Percentiles rank a stretch among this genome's conserved stretches.
Conservation (phyloP, 2,888 invertebrate species). For the Phoronis australis region DNA sequence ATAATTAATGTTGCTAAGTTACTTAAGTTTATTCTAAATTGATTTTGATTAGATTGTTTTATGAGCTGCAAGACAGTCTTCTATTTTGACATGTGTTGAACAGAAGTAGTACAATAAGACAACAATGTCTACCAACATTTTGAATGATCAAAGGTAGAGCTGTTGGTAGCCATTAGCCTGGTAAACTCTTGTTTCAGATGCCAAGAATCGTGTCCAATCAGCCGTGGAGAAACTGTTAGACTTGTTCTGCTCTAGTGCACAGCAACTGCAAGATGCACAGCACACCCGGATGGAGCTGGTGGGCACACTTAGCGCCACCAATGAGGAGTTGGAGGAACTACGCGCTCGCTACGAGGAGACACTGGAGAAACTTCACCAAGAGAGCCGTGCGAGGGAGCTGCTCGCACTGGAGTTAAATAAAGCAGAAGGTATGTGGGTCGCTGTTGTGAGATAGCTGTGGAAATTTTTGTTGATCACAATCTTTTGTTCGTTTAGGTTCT, state of each 20-base stretch:
- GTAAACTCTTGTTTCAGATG: too few species aligned
- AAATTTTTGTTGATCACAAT: neutral
- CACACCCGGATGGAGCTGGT: slow-evolving; percentile 33
- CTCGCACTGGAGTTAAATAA: slow-evolving; percentile 48
- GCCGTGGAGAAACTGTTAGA: slow-evolving; percentile 41
- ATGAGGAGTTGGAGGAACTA: slow-evolving; percentile 24
- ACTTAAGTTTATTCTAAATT: too few species aligned
- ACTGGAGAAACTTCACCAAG: slow-evolving; percentile 30
- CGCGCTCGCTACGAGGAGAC: slow-evolving; percentile 29
- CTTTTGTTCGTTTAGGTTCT: neutral
- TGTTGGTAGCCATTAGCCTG: too few species aligned
- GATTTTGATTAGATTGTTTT: too few species aligned
- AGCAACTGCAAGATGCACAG: slow-evolving; percentile 35
- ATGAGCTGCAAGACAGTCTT: too few species aligned
- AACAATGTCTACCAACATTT: too few species aligned
- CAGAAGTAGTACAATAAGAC: too few species aligned
- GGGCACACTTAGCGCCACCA: slow-evolving; percentile 23
- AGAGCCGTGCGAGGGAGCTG: slow-evolving; percentile 43
- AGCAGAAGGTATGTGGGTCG: slow-evolving; percentile 40
- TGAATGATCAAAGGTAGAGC: too few species aligned
- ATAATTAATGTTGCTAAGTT: too few species aligned
- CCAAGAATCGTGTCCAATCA: slow-evolving; percentile 32
- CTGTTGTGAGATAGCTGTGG: too few species aligned
- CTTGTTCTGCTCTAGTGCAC: slow-evolving; percentile 36
- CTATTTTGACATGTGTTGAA: too few species aligned